Conservation (phyloP, 2,888 invertebrate genomes). For the Cataglyphis altisquamis region DNA sequence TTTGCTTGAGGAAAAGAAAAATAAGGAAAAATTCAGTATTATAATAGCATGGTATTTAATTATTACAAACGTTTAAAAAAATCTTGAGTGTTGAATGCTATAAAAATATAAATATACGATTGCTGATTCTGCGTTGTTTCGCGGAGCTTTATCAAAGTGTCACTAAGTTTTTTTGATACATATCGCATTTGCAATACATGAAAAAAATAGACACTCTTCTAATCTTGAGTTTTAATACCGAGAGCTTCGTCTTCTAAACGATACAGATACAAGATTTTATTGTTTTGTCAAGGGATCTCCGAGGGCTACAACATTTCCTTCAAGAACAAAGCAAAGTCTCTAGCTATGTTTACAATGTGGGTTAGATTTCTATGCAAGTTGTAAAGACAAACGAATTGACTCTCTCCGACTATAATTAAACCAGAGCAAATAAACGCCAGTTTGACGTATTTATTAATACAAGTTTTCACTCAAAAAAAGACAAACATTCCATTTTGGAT, state of each 20-base stretch:
- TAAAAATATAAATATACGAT: constrained; percentile 12
- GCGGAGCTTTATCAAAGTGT: neutral
- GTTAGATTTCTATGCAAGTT: constrained; percentile 24
- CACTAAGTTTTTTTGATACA: constrained; percentile 1
- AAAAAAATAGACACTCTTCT: constrained; percentile 20
- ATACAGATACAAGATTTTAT: constrained; percentile 37
- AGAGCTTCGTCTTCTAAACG: constrained; percentile 23
- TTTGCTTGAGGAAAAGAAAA: neutral
- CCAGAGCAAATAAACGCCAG: neutral
- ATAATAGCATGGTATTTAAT: neutral
- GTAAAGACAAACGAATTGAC: neutral
- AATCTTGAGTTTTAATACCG: constrained; percentile 15
- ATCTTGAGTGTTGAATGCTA: neutral
- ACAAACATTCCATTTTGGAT: neutral
- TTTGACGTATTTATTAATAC: constrained; percentile 7
- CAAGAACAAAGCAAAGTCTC: constrained; percentile 18
- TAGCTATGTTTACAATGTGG: constrained; percentile 29
- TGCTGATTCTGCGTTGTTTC: neutral
- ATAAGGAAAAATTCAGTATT: neutral
- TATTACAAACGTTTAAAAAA: constrained; percentile 4
- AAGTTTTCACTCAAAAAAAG: neutral
- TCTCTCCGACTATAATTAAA: constrained; percentile 26
- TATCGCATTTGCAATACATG: neutral
- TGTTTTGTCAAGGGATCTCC: constrained; percentile 42
- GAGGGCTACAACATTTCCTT: constrained; percentile 26